These are phyloP conservation scores for Scaeva pyrastri DNA, from an alignment of 2,888 invertebrate genomes.

Conservation along the genomic window DNA sequence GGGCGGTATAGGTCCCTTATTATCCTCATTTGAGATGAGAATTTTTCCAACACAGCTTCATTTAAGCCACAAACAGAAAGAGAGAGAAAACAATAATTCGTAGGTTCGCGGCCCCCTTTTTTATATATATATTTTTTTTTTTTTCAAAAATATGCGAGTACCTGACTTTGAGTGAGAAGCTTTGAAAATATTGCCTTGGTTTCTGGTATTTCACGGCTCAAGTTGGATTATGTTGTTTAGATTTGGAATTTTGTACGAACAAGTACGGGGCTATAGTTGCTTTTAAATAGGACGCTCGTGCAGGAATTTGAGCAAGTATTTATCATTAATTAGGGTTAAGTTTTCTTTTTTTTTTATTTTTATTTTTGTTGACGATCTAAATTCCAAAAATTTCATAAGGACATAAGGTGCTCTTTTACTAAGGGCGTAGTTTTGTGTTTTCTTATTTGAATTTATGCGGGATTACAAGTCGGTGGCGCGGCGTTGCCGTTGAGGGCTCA, in stretches of 20 bases:
- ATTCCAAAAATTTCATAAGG: neutral
- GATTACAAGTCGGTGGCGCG: no score
- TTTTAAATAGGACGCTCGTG: conserved; percentile 38
- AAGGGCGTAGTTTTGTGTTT: no score
- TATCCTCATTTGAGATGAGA: conserved; percentile 40
- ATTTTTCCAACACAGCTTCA: neutral
- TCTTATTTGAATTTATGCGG: no score
- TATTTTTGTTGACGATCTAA: neutral
- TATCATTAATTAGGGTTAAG: conserved; percentile 58
- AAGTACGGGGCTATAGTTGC: neutral
- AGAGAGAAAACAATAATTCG: neutral
- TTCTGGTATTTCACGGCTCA: conserved; percentile 25
- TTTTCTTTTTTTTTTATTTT: neutral
- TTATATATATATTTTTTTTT: neutral
- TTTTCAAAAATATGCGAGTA: neutral
- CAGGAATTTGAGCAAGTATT: conserved; percentile 38
- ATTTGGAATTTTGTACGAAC: no score
- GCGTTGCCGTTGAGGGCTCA: no score
- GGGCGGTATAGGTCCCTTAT: neutral
- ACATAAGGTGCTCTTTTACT: neutral
- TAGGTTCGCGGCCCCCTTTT: neutral
- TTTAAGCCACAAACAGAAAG: neutral
- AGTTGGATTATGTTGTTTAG: conserved; percentile 25
- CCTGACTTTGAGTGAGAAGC: neutral
- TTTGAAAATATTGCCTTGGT: conserved; percentile 17